These are phyloP conservation scores for Drosophila fuyamai DNA, from an alignment of 1,140 invertebrate genomes.

Conservation along the genomic window DNA sequence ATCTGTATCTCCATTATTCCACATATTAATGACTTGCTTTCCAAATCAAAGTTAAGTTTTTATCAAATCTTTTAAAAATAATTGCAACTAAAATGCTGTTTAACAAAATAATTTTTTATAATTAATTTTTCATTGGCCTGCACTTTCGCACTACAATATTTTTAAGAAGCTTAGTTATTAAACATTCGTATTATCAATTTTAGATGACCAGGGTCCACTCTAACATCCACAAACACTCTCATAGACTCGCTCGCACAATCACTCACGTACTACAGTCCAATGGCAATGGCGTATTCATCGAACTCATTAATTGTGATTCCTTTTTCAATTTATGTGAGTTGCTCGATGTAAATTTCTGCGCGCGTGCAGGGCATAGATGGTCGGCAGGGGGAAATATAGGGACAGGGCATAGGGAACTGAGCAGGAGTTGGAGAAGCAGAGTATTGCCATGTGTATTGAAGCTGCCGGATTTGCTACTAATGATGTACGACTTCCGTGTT, in stretches of 20 bases:
- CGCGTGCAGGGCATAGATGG: constrained; percentile 35
- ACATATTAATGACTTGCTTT: too few species aligned
- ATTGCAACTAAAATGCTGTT: too few species aligned
- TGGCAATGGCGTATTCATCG: constrained; percentile 72
- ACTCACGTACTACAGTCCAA: constrained; percentile 27
- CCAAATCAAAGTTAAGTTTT: too few species aligned
- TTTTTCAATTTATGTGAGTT: constrained; percentile 76
- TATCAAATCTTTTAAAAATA: too few species aligned
- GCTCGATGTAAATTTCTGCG: constrained; percentile 59
- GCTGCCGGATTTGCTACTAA: constrained; percentile 79
- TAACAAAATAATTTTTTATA: background rate
- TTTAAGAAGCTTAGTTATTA: background rate
- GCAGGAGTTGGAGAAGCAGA: background rate
- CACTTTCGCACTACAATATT: too few species aligned
- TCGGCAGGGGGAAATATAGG: constrained; percentile 2
- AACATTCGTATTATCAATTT: background rate
- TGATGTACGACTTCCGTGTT: constrained; percentile 77
- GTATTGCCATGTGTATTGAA: constrained; percentile 63
- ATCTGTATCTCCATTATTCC: too few species aligned
- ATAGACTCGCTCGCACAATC: constrained; percentile 14
- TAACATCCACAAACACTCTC: constrained; percentile 12
- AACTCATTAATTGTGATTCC: constrained; percentile 83
- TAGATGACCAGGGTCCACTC: constrained; percentile 10
- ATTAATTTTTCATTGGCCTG: too few species aligned
- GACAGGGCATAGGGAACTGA: background rate